Conservation (phyloP, 2,888 invertebrate genomes). For the Drosophila putrida region DNA sequence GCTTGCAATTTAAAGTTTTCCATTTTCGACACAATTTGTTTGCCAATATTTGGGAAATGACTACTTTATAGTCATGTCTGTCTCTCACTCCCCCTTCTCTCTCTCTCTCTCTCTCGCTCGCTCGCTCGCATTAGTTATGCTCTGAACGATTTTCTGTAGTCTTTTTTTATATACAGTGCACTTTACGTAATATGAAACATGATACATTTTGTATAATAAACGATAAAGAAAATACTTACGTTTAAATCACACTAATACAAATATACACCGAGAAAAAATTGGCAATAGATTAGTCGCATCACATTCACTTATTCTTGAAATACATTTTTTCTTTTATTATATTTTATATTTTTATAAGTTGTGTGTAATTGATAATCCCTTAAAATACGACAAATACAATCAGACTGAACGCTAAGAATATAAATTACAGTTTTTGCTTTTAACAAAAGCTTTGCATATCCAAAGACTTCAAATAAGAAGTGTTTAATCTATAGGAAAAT, state of each 20-base stretch:
- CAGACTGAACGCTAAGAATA: not conserved
- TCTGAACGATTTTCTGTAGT: conserved; percentile 66
- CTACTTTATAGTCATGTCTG: not conserved
- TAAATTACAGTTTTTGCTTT: not conserved
- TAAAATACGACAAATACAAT: conserved; percentile 9
- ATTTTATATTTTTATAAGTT: conserved; percentile 20
- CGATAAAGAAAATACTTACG: conserved; percentile 46
- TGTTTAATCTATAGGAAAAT: conserved; percentile 9
- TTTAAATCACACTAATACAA: conserved; percentile 77
- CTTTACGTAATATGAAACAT: conserved; percentile 57
- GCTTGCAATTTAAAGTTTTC: conserved; percentile 64
- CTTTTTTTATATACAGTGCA: conserved; percentile 54
- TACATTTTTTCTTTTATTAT: conserved; percentile 25
- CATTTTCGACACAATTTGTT: conserved; percentile 58
- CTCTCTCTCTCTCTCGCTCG: not conserved
- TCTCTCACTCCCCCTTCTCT: not conserved
- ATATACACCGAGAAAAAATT: conserved; percentile 83
- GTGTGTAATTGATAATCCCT: not conserved
- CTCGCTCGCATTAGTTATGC: conserved; percentile 36
- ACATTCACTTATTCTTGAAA: conserved; percentile 43
- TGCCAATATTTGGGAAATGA: conserved; percentile 36
- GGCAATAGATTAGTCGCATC: conserved; percentile 83
- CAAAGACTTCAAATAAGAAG: not conserved
- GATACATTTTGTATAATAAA: conserved; percentile 65
- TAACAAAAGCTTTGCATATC: not conserved